phyloP scores from a whole-genome alignment of 2,888 invertebrate genomes.

The Germaria angustata region DNA sequence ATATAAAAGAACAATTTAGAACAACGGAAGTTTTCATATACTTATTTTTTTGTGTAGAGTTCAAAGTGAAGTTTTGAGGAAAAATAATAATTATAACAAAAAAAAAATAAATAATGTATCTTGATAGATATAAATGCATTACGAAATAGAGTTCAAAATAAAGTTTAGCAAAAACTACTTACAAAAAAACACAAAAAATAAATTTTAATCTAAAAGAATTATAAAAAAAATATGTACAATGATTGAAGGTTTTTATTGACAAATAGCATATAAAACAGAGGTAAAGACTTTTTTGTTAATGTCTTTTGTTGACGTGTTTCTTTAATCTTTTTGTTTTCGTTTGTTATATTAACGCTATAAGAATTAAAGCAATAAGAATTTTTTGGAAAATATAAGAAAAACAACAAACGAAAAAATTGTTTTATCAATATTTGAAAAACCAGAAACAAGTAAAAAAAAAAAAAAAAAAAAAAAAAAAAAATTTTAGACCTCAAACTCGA shows the following conservation, averaged over 20 bases:
- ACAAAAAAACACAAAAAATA: background rate
- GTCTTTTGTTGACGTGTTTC: background rate
- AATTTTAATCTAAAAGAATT: background rate
- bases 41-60: background rate
- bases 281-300: background rate
- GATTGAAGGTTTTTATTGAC: slow-evolving; percentile 18
- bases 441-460: no score
- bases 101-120: background rate
- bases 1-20: slow-evolving; percentile 17
- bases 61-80: slow-evolving; percentile 22
- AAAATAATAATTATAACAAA: slow-evolving; percentile 1
- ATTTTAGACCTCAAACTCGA: no score
- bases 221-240: background rate
- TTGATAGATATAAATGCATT: background rate
- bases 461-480: no score
- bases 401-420: slow-evolving; percentile 16
- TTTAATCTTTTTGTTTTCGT: background rate
- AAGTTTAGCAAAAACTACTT: background rate
- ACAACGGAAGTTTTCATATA: slow-evolving; percentile 25
- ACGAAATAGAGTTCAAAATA: background rate
- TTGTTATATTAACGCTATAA: background rate
- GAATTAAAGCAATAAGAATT: no score
- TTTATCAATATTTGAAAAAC: slow-evolving; percentile 53
- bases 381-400: background rate
- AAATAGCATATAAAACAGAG: slow-evolving; percentile 2